Evolutionary conservation across 2,797 vertebrate species (phyloP), one percentile per base, ranked within the genome.

Genomic region (Cynodonichthys magdalenae): DNA sequence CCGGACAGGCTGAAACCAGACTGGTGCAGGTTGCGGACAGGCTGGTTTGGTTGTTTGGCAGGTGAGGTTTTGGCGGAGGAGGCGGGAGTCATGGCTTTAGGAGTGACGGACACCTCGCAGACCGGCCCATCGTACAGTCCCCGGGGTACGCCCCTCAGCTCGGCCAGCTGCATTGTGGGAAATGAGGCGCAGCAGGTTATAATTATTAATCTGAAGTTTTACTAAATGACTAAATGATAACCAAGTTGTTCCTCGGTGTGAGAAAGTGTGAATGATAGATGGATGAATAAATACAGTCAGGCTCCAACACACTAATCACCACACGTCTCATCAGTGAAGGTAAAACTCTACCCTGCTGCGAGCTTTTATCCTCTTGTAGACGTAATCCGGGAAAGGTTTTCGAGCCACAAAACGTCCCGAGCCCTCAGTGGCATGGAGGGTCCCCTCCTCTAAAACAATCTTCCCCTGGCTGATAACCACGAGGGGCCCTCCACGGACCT

Each of bases 341-440:
- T 27, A 28, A 12, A 15, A 4, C 0, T 3, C 3, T 87, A 99
- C 97, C 95, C 96, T 95, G 95, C 96, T 99, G 90, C 97, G 92
- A 2, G 97, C 97, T 57, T 98, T 98, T 94, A 99, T 98, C 87
- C 97, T 95, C 90, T 99, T 99, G 93, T 99, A 99, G n/a, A 99
- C 97, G 0, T 95, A 96, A 89, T 98, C 97, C 0, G 97, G 94
- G 89, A 98, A 99, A 0, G 97, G 96, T 83, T 99, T 99, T 66
- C 97, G 94, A 77, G 92, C 85, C 52, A 99, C 90, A 12, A 90
- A 99, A 67, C 97, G 93, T 2, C 97, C 97, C 0, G 96, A 96
- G 15, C 97, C 97, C 84, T 98, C 97, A 0, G 93, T 96, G 67
- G 91, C 92, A 0, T 98, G 97, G 2, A 99, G 94, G 49, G 80